Conservation (phyloP, 2,888 invertebrate genomes). For the Drosophila anceps region DNA sequence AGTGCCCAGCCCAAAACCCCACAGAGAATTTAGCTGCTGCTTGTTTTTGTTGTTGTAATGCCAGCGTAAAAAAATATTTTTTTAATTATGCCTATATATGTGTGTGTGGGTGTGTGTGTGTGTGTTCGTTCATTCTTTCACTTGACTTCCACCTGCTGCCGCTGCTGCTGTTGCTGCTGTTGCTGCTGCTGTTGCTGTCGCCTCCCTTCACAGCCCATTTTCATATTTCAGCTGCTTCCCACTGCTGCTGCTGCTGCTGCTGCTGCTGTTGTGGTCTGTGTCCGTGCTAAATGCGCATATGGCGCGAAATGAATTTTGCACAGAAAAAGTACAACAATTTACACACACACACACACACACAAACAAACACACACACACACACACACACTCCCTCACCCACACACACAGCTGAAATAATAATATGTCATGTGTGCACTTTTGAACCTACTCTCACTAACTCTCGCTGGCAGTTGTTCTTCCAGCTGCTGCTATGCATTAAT, state of each 20-base stretch:
- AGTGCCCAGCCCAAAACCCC: not conserved
- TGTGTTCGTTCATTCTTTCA: conserved; percentile 47
- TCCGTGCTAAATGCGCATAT: conserved; percentile 76
- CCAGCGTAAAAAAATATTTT: conserved; percentile 53
- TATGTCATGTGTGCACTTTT: conserved; percentile 77
- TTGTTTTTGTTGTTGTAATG: conserved; percentile 22
- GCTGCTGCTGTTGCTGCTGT: conserved; percentile 25
- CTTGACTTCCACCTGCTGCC: conserved; percentile 49
- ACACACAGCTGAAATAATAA: conserved; percentile 55
- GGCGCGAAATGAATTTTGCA: conserved; percentile 77
- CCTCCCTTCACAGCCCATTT: not conserved
- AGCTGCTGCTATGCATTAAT: conserved; percentile 41
- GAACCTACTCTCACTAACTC: conserved; percentile 37
- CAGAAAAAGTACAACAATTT: conserved; percentile 34
- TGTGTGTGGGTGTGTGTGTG: conserved; percentile 15
- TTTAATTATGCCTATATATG: conserved; percentile 68
- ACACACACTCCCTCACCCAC: conserved; percentile 12
- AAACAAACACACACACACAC: not conserved
- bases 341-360: not conserved
- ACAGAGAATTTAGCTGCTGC: conserved; percentile 26
- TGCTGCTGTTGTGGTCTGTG: conserved; percentile 56
- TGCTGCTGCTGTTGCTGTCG: not conserved
- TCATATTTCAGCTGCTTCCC: conserved; percentile 14
- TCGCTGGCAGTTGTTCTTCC: conserved; percentile 16
- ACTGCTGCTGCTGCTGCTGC: conserved; percentile 43